These are phyloP conservation scores for Microctonus hyperodae DNA, from an alignment of 2,888 invertebrate genomes.

Conservation along the genomic window DNA sequence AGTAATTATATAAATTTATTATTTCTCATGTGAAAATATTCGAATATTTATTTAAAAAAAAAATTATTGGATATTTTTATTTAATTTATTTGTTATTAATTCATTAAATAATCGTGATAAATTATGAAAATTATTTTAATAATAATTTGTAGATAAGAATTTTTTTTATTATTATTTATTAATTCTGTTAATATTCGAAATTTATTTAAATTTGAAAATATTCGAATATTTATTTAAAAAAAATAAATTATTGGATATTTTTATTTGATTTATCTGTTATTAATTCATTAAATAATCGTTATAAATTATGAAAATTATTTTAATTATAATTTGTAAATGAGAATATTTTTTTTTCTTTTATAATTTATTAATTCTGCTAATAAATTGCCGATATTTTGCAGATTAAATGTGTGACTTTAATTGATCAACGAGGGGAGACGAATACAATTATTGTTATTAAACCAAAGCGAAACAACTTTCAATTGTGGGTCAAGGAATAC, in stretches of 20 bases:
- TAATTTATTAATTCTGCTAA: too few relatives aligned
- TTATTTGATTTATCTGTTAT: too few relatives aligned
- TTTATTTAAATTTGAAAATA: too few relatives aligned
- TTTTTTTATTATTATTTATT: too few relatives aligned
- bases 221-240: not conserved
- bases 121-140: not conserved
- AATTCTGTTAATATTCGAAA: too few relatives aligned
- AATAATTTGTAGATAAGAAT: not conserved
- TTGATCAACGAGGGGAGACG: not conserved
- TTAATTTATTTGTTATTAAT: too few relatives aligned
- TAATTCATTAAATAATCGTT: not conserved
- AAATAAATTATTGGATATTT: too few relatives aligned
- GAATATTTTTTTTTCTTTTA: too few relatives aligned
- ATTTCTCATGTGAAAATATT: not conserved
- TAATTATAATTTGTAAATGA: not conserved
- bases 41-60: not conserved
- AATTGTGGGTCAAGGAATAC: conserved; percentile 46
- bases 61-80: too few relatives aligned
- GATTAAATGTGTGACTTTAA: not conserved
- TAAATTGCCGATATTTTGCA: not conserved
- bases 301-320: not conserved
- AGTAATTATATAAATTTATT: not conserved
- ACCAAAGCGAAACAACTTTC: conserved; percentile 39
- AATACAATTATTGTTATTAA: conserved; percentile 28
- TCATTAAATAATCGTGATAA: not conserved